phyloP scores from a whole-genome alignment of 2,113 vertebrate species.

The Phrynosoma blainvillii region DNA sequence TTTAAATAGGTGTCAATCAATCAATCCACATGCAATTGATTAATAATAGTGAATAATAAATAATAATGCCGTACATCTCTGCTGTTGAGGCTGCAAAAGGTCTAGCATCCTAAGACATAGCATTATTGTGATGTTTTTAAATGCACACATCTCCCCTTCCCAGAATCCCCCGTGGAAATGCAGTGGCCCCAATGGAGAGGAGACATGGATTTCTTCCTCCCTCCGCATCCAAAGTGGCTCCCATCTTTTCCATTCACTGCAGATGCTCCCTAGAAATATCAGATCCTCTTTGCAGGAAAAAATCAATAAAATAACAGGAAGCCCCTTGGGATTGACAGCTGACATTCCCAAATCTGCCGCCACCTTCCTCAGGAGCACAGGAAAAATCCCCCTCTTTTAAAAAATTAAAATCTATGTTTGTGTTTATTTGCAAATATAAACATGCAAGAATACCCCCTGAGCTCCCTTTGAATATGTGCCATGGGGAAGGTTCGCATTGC shows the following conservation, averaged over 20 bases:
- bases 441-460: too few species aligned
- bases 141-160: background rate
- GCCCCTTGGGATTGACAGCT: background rate
- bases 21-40: too few species aligned
- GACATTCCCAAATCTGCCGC: background rate
- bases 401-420: background rate
- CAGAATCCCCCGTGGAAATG: background rate
- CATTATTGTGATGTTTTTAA: too few species aligned
- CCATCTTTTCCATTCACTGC: background rate
- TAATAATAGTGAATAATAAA: too few species aligned
- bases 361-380: background rate
- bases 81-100: too few species aligned
- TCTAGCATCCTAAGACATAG: background rate
- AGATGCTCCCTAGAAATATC: background rate
- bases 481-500: background rate
- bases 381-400: too few species aligned
- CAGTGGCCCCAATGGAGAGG: background rate
- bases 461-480: background rate
- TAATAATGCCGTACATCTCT: too few species aligned
- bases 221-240: rapidly evolving
- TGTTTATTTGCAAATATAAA: background rate
- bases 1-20: too few species aligned
- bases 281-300: background rate
- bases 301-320: background rate
- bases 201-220: rapidly evolving